Evolutionary conservation across 2,797 vertebrate species (phyloP), one percentile per base, ranked within the genome.

Genomic region (Heterohyrax brucei): DNA sequence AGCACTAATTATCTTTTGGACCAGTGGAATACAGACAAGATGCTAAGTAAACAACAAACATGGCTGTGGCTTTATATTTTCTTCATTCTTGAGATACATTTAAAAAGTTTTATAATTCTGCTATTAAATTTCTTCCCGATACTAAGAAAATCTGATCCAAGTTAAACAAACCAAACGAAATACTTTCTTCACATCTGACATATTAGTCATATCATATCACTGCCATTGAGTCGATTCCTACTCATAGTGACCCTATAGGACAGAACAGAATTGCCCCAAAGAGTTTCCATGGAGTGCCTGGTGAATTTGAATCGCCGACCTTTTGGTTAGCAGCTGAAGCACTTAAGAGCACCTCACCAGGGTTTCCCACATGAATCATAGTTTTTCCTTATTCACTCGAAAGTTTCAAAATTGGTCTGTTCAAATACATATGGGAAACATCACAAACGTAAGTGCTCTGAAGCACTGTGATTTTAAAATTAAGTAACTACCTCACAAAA

Each of bases 11-110:
- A 33, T 19, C 68, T 7, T 59, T 86, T 62, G 76, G 70, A 59
- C 10, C 56, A 50, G 72, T 44, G 21, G 76, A 85, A 88, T 26
- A 84, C 16, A 72, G 80, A 93, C 24, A 81, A 10, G 6, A 78
- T 53, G 28, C 10, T 68, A 12, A 66, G 24, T 72, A 87, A 79
- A 33, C 77, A 50, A 44, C 8, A 76, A 72, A 14, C 10, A 26
- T 62, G 62, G 77, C 14, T 56, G 77, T 46, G 14, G 4, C 44
- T 95, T 68, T 83, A 62, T 8, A 87, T 91, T 87, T 82, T 77
- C 46, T 21, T 87, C 56, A 89, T 62, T 77, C 59, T 85, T 88
- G 85, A 4, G 7, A 72, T 30, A 92, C 81, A 89, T 85, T 59
- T 50, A 56, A 26, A 44, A 62, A 95, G 28, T 59, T 81, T 61